Evolutionary conservation across 2,888 invertebrate species (phyloP).

Genomic region (Quadroppia sp.): DNA sequence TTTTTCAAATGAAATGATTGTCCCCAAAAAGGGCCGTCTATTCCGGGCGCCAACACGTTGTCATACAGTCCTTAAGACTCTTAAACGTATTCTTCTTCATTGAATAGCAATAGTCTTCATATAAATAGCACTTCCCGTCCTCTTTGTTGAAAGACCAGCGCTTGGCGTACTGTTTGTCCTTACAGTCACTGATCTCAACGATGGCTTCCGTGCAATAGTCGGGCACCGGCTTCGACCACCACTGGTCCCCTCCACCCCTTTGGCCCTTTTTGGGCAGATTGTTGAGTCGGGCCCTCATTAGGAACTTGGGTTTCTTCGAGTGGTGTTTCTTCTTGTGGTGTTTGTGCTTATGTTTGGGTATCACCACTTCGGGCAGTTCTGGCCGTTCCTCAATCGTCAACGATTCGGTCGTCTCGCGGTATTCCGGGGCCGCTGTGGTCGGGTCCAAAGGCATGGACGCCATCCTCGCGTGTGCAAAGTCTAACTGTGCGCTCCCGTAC

Average conservation of each 20-base stretch:
- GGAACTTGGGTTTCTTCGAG: not conserved
- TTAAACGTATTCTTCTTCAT: slow-evolving; percentile 21
- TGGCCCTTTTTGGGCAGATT: slow-evolving; percentile 7
- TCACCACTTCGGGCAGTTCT: not conserved
- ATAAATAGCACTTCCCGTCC: slow-evolving; percentile 24
- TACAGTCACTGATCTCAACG: not conserved
- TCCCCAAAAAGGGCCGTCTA: no score
- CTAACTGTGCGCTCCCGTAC: not conserved
- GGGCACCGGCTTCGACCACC: slow-evolving; percentile 16
- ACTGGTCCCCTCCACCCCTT: not conserved
- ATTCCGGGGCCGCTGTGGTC: not conserved
- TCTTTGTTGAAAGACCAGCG: slow-evolving; percentile 7
- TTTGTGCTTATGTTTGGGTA: not conserved
- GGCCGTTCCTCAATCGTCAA: not conserved
- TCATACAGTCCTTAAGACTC: slow-evolving; percentile 16
- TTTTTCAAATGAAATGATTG: no score
- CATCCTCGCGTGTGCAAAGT: not conserved
- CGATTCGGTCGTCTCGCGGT: not conserved
- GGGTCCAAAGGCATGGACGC: not conserved
- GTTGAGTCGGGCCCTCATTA: slow-evolving; percentile 13
- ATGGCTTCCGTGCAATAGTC: not conserved
- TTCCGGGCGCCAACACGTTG: slow-evolving; percentile 21
- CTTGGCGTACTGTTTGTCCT: not conserved
- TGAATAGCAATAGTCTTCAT: not conserved
- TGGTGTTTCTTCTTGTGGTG: not conserved